Base-by-base conservation (phyloP, 2,113 vertebrate genomes). In the Benitochromis conjunctus region DNA sequence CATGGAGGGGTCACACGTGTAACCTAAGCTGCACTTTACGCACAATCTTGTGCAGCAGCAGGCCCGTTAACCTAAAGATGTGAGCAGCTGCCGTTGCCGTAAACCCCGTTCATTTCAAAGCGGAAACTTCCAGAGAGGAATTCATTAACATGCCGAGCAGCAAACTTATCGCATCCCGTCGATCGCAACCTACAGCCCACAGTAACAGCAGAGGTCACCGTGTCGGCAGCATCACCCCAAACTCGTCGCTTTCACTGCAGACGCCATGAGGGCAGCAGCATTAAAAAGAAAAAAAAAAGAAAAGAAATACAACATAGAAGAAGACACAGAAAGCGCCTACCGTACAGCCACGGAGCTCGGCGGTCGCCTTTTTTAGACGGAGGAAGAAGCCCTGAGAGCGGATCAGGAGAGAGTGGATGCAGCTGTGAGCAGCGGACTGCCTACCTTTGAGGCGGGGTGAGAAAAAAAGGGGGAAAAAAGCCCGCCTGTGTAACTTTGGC, bases 401-500 rank as follows among this genome's bases (percentile, higher is more conserved):
- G 79, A 57, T 48, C 14, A 3, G 24, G 43, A 51, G 69, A 18
- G 84, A 26, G 4, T 55, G 69, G 82, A 51, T 82, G 86, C 82
- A 43, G 90, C 57, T 62, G 57, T 41, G 79, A 10, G 60, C 60
- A 9, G 80, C 13, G 38, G 80, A 77, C 19, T 53, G 74, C 43
- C 46, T 86, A 88, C 91, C 88, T 89, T 4, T 2, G 38, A 80
- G 80, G 79, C 77, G 79, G 51, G 57, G 82, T 64, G 81, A 31
- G 71, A 10, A 13, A 51, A 3, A 57, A 71, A 71, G 7, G 8
- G 21, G 9, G 3, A 3, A 18, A 62, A 78, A 34, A 80, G 2
- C 38, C 21, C 55, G 58, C 3, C 86, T 60, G 85, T 82, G 91
- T 90, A 92, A 91, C 90, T 89, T 92, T 88, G 93, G 91, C 84